phyloP scores from a whole-genome alignment of 53 echinoderm and acorn worm species.

The Patiria pectinifera region DNA sequence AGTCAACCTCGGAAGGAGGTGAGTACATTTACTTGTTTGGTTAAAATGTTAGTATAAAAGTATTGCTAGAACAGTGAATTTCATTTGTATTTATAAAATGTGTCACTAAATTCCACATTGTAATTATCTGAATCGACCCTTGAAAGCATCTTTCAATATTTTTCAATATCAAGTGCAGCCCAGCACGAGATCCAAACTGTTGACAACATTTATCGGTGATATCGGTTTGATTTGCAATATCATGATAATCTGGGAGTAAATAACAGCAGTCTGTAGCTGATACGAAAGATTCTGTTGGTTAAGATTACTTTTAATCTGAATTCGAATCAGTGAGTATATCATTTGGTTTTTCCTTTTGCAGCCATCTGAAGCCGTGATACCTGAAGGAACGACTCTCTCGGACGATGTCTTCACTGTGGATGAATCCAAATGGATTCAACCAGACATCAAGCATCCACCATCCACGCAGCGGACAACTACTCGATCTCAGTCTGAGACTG shows the following conservation, averaged over 20 bases:
- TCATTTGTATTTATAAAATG: no score
- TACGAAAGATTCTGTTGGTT: no score
- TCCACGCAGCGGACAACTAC: not conserved
- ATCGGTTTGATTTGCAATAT: no score
- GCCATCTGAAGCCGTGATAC: not conserved
- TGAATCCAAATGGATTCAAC: not conserved
- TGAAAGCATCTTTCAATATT: no score
- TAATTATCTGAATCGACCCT: no score
- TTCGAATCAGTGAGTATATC: not conserved
- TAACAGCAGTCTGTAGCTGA: no score
- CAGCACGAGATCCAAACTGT: no score
- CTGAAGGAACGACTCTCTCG: not conserved
- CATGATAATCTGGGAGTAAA: no score
- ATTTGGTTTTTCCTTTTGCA: not conserved
- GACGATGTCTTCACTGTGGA: not conserved
- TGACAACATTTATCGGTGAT: no score
- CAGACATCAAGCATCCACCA: not conserved
- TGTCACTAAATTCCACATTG: no score
- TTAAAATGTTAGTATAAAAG: not conserved
- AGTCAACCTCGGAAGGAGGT: not conserved
- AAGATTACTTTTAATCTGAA: not conserved
- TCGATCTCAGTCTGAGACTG: not conserved
- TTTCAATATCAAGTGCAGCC: no score
- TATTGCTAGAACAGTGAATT: not conserved
- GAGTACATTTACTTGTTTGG: not conserved